phyloP scores from a whole-genome alignment of 2,113 vertebrate genomes.

The Guaruba guarouba region DNA sequence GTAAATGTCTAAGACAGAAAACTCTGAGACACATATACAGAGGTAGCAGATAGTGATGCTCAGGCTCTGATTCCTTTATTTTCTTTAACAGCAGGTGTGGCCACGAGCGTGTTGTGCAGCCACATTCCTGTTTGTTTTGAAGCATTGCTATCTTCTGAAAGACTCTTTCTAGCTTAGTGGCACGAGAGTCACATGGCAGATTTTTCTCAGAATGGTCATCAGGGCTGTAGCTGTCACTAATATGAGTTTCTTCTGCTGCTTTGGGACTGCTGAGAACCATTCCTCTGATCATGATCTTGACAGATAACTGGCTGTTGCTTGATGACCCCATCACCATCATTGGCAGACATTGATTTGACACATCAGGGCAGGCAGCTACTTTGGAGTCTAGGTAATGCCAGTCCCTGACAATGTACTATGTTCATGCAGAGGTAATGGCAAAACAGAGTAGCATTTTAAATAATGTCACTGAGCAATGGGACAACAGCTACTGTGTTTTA shows the following conservation, averaged over 20 bases:
- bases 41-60: background rate
- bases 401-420: background rate
- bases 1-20: background rate
- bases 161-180: accelerated
- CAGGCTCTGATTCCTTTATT: background rate
- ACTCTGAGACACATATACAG: background rate
- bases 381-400: background rate
- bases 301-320: background rate
- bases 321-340: background rate
- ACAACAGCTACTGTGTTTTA: background rate
- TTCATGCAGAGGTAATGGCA: background rate
- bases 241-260: background rate
- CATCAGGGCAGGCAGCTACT: background rate
- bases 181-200: background rate
- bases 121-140: background rate
- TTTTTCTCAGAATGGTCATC: background rate
- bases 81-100: background rate
- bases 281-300: background rate
- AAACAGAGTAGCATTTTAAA: background rate
- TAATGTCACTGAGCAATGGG: background rate
- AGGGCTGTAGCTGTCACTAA: background rate
- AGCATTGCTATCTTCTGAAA: background rate
- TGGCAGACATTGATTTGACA: background rate
- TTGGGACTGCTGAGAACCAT: background rate
- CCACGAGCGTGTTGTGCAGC: background rate